A percentile compares a stretch with the other conserved stretches of the same genome.
Conservation (phyloP, 2,797 vertebrate genomes). For the Hydrophis major region DNA sequence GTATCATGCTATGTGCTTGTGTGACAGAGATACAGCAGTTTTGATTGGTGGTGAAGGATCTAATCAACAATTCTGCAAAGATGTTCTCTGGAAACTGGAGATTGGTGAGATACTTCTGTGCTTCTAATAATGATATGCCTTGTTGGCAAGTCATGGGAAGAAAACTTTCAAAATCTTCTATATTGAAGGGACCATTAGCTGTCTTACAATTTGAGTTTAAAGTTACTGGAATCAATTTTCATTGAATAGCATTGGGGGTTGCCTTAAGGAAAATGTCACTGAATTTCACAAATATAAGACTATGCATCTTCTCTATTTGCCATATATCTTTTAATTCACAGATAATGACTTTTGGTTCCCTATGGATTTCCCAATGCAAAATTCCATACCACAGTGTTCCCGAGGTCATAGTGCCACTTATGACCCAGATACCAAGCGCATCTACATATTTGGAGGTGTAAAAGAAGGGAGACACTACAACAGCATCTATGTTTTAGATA, state of each 20-base stretch:
- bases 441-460: conserved; percentile 86
- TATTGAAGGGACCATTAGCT: background rate
- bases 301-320: conserved; percentile 15
- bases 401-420: conserved; percentile 84
- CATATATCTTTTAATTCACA: conserved; percentile 47
- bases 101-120: conserved; percentile 70
- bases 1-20: conserved; percentile 85
- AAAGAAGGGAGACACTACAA: conserved; percentile 74
- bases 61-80: conserved; percentile 70
- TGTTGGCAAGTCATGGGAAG: background rate
- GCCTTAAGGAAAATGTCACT: background rate
- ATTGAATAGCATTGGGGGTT: background rate
- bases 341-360: conserved; percentile 87
- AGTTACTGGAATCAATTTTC: background rate
- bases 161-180: background rate
- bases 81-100: conserved; percentile 85
- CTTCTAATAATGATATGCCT: background rate
- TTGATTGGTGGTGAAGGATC: conserved; percentile 83
- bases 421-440: conserved; percentile 80
- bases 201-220: background rate
- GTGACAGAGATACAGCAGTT: conserved; percentile 80
- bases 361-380: conserved; percentile 70
- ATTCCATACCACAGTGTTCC: conserved; percentile 65
- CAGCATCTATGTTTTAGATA: conserved; percentile 81
- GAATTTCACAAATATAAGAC: background rate